These are phyloP conservation scores for Ormyrus pomaceus DNA, from an alignment of 2,888 invertebrate species.

Conservation along the genomic window DNA sequence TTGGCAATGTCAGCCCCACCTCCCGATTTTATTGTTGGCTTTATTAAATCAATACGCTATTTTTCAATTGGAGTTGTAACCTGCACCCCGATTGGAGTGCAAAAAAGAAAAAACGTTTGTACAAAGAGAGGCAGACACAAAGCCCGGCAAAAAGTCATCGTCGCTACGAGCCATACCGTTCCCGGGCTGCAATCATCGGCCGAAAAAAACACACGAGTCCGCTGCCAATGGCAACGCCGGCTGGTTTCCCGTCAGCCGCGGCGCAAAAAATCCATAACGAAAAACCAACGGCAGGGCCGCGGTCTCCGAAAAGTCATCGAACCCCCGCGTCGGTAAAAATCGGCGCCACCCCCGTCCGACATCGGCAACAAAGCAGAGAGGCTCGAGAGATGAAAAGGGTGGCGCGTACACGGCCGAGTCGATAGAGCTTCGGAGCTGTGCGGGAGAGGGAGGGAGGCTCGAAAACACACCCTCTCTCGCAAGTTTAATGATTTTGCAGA, in stretches of 20 bases:
- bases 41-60: background rate
- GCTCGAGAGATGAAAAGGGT: conserved; percentile 47
- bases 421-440: conserved; percentile 22
- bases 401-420: conserved; percentile 33
- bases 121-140: too few relatives aligned
- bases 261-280: background rate
- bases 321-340: conserved; percentile 25
- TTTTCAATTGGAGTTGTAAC: background rate
- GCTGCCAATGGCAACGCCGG: background rate
- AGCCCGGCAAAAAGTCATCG: background rate
- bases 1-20: too few relatives aligned
- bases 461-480: conserved; percentile 52
- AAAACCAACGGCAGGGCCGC: background rate
- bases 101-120: too few relatives aligned
- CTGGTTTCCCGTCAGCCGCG: too few relatives aligned
- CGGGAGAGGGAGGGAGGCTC: conserved; percentile 35
- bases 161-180: background rate
- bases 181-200: too few relatives aligned
- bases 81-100: too few relatives aligned
- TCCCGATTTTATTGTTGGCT: too few relatives aligned
- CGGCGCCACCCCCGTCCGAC: background rate
- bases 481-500: conserved; percentile 74
- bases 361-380: too few relatives aligned
- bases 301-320: conserved; percentile 40
- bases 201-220: background rate